These are phyloP conservation scores for Isurus oxyrinchus DNA, from an alignment of 2,113 vertebrate species.

Conservation along the genomic window DNA sequence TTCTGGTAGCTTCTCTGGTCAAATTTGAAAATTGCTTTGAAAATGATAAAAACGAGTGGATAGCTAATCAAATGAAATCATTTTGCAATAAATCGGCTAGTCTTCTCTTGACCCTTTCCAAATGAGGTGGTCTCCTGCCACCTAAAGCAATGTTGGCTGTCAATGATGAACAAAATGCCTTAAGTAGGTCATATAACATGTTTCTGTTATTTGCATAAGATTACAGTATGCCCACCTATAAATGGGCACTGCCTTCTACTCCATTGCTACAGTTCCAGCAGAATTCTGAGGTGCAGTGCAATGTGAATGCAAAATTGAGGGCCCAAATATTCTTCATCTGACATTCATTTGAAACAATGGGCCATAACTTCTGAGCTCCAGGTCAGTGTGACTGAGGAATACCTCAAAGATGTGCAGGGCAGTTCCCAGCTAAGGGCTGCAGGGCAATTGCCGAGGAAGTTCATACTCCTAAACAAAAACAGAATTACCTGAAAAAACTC, in stretches of 20 bases:
- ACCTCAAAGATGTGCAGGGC: too few species aligned
- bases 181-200: not conserved
- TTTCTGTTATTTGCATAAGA: not conserved
- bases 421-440: too few species aligned
- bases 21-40: not conserved
- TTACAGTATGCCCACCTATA: not conserved
- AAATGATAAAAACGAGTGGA: not conserved
- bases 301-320: too few species aligned
- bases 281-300: too few species aligned
- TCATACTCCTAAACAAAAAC: too few species aligned
- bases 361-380: too few species aligned
- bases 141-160: not conserved
- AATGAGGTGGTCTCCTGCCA: not conserved
- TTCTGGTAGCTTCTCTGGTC: not conserved
- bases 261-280: too few species aligned
- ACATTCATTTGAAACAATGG: too few species aligned
- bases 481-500: too few species aligned
- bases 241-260: not conserved
- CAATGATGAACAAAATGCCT: not conserved
- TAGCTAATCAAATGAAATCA: not conserved
- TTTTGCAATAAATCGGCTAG: not conserved
- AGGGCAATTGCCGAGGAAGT: too few species aligned
- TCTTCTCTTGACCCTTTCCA: not conserved
- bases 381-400: too few species aligned
- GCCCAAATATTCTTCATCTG: too few species aligned